Evolutionary conservation across 2,797 vertebrate genomes (phyloP), one percentile per base, ranked within the genome.

Genomic region (Helarctos malayanus): DNA sequence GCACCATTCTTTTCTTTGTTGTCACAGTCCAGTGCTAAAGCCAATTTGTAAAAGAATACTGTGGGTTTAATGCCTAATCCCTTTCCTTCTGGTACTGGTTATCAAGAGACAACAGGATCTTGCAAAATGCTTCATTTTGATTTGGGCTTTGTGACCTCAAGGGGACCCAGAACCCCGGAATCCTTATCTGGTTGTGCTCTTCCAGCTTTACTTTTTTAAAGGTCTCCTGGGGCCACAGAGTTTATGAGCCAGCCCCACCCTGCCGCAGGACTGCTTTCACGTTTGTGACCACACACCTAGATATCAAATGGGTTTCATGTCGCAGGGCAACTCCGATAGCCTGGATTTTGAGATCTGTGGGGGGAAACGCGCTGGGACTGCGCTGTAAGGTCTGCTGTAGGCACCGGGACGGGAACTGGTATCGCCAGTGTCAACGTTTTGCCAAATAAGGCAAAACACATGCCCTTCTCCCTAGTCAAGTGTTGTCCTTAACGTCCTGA

Each of bases 11-110:
- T 86, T 89, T 73, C 95, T 95, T 75, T 83, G 78, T 83, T 94
- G 91, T 97, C 96, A 97, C 89, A 95, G 96, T 88, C 93, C 91
- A 97, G 65, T 92, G 93, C 95, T 86, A 93, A 95, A 92, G 97
- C 92, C 97, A 95, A 94, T 97, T 92, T 95, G 94, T 94, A 76
- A 91, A 94, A 96, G 94, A 97, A 95, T 85, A 89, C 86, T 56
- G 41, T 41, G 81, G 93, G 45, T 97, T 89, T 89, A 91, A 88
- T 29, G 87, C 84, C 68, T 94, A 90, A 97, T 95, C 96, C 90
- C 52, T 95, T 89, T 69, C 71, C 73, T 63, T 94, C 61, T 63
- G 61, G 68, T 68, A 6, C 59, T 76, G 87, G 95, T 76, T 97
- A 96, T 95, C 93, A 79, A 52, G 52, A 96, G 95, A 94, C 83